Base-by-base conservation (phyloP, 2,888 invertebrate genomes). In the Lasioglossum vierecki region DNA sequence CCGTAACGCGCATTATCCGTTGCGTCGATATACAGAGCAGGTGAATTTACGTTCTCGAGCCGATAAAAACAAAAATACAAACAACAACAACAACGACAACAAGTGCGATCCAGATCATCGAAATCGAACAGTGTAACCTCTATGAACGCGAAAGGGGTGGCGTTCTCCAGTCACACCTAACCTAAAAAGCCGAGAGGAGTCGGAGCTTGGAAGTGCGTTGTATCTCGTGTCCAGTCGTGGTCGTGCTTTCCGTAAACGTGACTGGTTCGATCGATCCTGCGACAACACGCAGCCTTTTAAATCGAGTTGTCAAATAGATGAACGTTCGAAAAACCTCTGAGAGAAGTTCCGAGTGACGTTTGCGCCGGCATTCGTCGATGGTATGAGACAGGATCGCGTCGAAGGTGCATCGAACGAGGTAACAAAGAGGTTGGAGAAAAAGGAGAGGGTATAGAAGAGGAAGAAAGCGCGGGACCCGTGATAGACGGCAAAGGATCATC, bases 1-100 rank as follows among this genome's bases (percentile, higher is more conserved):
- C 66, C 66, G 82, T 77, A 84, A 81, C 79, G 83, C 88, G 90
- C 90, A 91, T 88, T 88, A 86, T 81, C 77, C 73, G 78, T 84
- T 73, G 76, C 72, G 76, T 76, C 76, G 68, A 53, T 75, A 39
- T 5, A 9, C 26, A 49, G 66, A 73, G 26, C n/a, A 53, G 68
- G 15, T 46, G 49, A 41, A 15, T 35, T 66, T 49, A 15, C 26
- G 30, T 68, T 13, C 68, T 75, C 9, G 44, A 26, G 22, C 41
- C 26, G 22, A 70, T 30, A 60, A 63, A n/a, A 78, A 41, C 11
- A 78, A 78, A 13, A 15, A 18, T 18, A 60, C 5, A 57, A n/a
- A 57, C 57, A 57, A 11, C 57, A 57, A 57, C n/a, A 68, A 66
- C n/a, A 53, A 57, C n/a, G 60, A 66, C n/a, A 53, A 30, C 30